phyloP scores from a whole-genome alignment of 2,797 vertebrate genomes.

The Antrozous pallidus region DNA sequence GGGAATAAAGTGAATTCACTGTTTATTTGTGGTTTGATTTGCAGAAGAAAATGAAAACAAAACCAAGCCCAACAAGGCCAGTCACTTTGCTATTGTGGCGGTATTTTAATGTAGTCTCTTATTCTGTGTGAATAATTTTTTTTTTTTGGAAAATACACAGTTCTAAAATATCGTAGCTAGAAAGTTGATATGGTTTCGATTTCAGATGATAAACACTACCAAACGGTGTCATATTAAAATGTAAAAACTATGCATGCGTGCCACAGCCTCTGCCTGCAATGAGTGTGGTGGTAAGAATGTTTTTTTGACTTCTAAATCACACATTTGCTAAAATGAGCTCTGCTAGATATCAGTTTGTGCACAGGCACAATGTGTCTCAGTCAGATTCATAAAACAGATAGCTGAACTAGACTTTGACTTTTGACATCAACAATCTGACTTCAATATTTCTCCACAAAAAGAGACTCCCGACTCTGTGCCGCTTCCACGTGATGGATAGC shows the following conservation, averaged over 20 bases:
- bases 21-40: constrained; percentile 44
- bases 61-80: constrained; percentile 55
- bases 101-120: constrained; percentile 61
- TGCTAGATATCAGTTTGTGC: constrained; percentile 85
- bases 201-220: constrained; percentile 80
- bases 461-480: constrained; percentile 82
- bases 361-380: constrained; percentile 86
- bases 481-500: constrained; percentile 83
- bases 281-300: constrained; percentile 83
- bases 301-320: constrained; percentile 86
- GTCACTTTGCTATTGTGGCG: constrained; percentile 45
- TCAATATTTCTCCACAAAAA: constrained; percentile 85
- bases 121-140: constrained; percentile 58
- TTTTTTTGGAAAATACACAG: constrained; percentile 61
- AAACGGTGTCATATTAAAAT: constrained; percentile 82
- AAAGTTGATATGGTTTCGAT: constrained; percentile 71
- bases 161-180: constrained; percentile 62
- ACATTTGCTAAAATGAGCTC: constrained; percentile 87
- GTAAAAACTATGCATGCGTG: constrained; percentile 80
- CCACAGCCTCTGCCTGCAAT: constrained; percentile 84
- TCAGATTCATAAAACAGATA: constrained; percentile 87
- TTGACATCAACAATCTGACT: constrained; percentile 89
- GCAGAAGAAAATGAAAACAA: constrained; percentile 57
- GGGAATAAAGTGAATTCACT: constrained; percentile 44
- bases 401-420: constrained; percentile 87